Evolutionary conservation across 2,888 invertebrate genomes (phyloP).

Genomic region (Lissocephala sabroskyi): DNA sequence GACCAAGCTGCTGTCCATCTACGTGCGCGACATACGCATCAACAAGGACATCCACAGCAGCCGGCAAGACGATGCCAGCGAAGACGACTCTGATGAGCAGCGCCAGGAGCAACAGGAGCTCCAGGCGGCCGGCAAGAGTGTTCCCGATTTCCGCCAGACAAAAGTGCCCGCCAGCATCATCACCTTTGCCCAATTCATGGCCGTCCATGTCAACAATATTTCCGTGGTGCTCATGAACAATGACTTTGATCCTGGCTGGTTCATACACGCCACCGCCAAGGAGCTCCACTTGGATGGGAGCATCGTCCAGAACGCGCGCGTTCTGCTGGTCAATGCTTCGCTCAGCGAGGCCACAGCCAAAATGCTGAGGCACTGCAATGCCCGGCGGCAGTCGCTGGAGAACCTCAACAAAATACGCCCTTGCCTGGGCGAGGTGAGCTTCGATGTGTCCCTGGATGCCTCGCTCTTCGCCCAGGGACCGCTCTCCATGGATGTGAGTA

Average conservation of each 20-base stretch:
- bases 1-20: conserved; percentile 86
- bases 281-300: conserved; percentile 80
- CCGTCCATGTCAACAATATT: conserved; percentile 85
- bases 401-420: conserved; percentile 75
- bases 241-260: conserved; percentile 78
- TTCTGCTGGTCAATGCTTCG: conserved; percentile 82
- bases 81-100: conserved; percentile 70
- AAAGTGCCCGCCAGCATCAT: conserved; percentile 86
- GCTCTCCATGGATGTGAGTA: conserved; percentile 84
- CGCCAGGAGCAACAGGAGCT: conserved; percentile 32
- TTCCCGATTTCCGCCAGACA: conserved; percentile 81
- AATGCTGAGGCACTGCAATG: conserved; percentile 69
- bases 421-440: conserved; percentile 81
- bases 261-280: conserved; percentile 81
- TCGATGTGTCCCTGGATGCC: conserved; percentile 83
- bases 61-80: conserved; percentile 39
- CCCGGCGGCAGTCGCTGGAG: conserved; percentile 68
- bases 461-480: conserved; percentile 86
- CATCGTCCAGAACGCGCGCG: conserved; percentile 79
- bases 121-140: conserved; percentile 53
- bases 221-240: conserved; percentile 78
- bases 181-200: conserved; percentile 92
- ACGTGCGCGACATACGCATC: conserved; percentile 85
- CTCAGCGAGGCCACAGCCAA: conserved; percentile 77
- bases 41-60: conserved; percentile 81